These are phyloP conservation scores for Achroia grisella DNA, from an alignment of 1,140 invertebrate species.

Conservation along the genomic window DNA sequence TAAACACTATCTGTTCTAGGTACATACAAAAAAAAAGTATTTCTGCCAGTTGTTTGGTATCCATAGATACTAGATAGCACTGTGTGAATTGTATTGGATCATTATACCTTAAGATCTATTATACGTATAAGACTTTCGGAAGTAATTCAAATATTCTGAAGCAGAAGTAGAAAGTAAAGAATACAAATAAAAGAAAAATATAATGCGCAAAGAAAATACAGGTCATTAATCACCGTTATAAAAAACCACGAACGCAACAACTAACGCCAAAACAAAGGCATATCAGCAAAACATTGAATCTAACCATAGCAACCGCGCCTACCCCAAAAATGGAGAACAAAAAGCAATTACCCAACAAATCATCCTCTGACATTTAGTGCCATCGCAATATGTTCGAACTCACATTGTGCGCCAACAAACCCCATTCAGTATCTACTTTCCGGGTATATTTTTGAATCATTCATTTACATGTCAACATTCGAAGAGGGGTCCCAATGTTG, in stretches of 20 bases:
- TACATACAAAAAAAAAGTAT: no score
- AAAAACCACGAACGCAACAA: constrained; percentile 19
- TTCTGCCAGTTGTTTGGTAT: no score
- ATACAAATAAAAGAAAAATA: no score
- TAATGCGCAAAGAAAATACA: constrained; percentile 6
- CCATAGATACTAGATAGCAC: no score
- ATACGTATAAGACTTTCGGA: no score
- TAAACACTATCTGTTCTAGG: no score
- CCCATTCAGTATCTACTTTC: constrained; percentile 36
- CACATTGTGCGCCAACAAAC: constrained; percentile 39
- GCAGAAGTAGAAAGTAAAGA: no score
- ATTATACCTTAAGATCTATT: no score
- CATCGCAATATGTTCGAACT: constrained; percentile 66
- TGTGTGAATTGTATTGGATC: no score
- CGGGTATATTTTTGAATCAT: constrained; percentile 45
- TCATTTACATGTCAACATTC: constrained; percentile 58
- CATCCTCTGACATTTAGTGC: constrained; percentile 70
- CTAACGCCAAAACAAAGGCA: constrained; percentile 33
- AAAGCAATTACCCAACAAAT: constrained; percentile 71
- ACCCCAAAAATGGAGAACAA: constrained; percentile 45
- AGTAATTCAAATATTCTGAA: no score
- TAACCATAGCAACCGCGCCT: constrained; percentile 47
- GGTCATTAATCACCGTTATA: constrained; percentile 24
- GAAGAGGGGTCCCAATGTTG: constrained; percentile 38
- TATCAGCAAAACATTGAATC: constrained; percentile 56